Evolutionary conservation across 35 echinoderm and acorn worm species (phyloP).

Genomic region (Holothuria glaberrima): DNA sequence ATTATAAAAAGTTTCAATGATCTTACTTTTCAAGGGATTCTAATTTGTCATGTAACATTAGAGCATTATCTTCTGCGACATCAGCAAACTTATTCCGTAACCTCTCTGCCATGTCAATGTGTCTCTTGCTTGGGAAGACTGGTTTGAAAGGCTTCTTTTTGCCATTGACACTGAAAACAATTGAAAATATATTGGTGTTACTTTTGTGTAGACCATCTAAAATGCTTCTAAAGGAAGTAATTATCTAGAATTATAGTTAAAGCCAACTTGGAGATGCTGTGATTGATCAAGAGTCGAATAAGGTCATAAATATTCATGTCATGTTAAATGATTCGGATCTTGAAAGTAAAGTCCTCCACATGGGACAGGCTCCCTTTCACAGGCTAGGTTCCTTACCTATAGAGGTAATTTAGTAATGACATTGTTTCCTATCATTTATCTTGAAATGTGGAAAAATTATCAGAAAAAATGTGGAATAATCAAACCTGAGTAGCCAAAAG

Average conservation of each 20-base stretch:
- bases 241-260: background rate
- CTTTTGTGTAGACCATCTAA: background rate
- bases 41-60: constrained; percentile 89
- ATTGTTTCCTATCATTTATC: too few relatives aligned
- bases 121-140: constrained; percentile 85
- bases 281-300: background rate
- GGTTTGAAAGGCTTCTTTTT: constrained; percentile 61
- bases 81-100: constrained; percentile 86
- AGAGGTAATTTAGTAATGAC: too few relatives aligned
- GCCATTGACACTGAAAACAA: background rate
- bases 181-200: background rate
- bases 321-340: too few relatives aligned
- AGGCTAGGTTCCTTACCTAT: too few relatives aligned
- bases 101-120: constrained; percentile 63
- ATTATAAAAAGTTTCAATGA: background rate
- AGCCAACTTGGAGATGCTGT: background rate
- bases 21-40: constrained; percentile 95
- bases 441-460: too few relatives aligned
- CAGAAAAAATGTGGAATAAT: too few relatives aligned
- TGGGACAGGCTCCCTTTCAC: background rate
- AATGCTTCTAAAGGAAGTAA: background rate
- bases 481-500: too few relatives aligned
- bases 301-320: background rate
- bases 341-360: background rate
- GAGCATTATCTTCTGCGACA: constrained; percentile 90